Base-by-base conservation (phyloP, 2,113 vertebrate species). In the Pterocles burchelli region DNA sequence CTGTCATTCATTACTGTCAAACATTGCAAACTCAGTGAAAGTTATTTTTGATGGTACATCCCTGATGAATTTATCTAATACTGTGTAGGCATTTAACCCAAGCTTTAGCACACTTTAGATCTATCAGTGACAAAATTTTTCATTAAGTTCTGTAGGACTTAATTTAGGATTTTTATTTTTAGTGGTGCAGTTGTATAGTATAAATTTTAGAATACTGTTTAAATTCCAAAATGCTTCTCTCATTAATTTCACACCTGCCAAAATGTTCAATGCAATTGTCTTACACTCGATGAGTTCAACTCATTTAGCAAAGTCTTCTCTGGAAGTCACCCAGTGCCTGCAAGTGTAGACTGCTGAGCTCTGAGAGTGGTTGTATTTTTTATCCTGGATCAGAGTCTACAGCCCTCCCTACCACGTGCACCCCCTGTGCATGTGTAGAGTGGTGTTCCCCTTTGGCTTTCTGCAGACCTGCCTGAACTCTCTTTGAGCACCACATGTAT, bases 371-470 rank as follows among this genome's bases (percentile, higher is more conserved):
- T 59, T 79, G 63, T 33, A 18, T 43, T 59, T 20, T 52, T 57
- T 70, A 0, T 22, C 15, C 33, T 43, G 17, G 16, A 29, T 46
- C 43, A 14, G 29, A 85, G 16, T 16, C n/a, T 1, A 0, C 43
- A 74, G 31, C 19, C 22, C 14, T 70, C 33, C 20, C 41, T 57
- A 41, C 34, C 11, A 14, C 6, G 3, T 9, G 3, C 26, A 18
- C 3, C 2, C 13, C 31, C 17, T 24, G 20, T 10, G 31, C 1
- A 0, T 7, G 5, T 51, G 36, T 7, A 8, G 51, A 38, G 20
- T 4, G 5, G 4, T 76, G 25, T 24, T 84, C 49, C 20, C 15
- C 29, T 43, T 61, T 29, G 58, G 15, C 49, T 66, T 58, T 78
- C n/a, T 34, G 29, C 6, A 48, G 24, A 31, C 15, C 13, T 0